phyloP scores from a whole-genome alignment of 2,888 invertebrate genomes.

The Malthinus seriepunctatus region DNA sequence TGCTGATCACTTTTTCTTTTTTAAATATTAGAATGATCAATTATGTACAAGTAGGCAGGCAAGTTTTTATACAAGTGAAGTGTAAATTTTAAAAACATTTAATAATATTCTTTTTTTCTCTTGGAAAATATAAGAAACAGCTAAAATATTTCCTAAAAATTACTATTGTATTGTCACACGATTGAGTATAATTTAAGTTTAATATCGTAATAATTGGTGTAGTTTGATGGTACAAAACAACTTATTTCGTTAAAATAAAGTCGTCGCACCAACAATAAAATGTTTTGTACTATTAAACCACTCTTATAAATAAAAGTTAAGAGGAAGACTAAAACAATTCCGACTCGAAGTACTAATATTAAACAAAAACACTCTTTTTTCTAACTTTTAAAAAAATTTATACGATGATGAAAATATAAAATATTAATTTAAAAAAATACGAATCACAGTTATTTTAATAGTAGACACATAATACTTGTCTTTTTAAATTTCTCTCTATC shows the following conservation, averaged over 20 bases:
- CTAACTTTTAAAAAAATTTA: too few species aligned
- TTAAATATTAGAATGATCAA: slow-evolving; percentile 6
- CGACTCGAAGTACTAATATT: background rate
- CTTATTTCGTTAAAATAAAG: too few species aligned
- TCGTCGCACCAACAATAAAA: too few species aligned
- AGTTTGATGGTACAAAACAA: too few species aligned
- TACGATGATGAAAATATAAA: too few species aligned
- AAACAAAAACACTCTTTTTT: too few species aligned
- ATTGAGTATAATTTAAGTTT: slow-evolving; percentile 45
- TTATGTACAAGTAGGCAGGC: slow-evolving; percentile 26
- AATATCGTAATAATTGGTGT: background rate
- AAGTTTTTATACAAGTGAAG: slow-evolving; percentile 22
- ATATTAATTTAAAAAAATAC: slow-evolving; percentile 9
- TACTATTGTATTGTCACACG: slow-evolving; percentile 52
- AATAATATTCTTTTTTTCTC: slow-evolving; percentile 8
- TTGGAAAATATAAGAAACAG: slow-evolving; percentile 33
- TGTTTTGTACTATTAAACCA: too few species aligned
- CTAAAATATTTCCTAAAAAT: slow-evolving; percentile 37
- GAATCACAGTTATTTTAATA: slow-evolving; percentile 27
- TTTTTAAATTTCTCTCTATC: slow-evolving; percentile 9
- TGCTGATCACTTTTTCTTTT: slow-evolving; percentile 9
- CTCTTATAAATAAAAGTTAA: background rate
- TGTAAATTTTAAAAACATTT: slow-evolving; percentile 27
- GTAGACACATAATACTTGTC: slow-evolving; percentile 24
- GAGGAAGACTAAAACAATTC: background rate